These are phyloP conservation scores for Lacerta bilineata DNA, from an alignment of 2,797 vertebrate genomes.

Conservation along the genomic window DNA sequence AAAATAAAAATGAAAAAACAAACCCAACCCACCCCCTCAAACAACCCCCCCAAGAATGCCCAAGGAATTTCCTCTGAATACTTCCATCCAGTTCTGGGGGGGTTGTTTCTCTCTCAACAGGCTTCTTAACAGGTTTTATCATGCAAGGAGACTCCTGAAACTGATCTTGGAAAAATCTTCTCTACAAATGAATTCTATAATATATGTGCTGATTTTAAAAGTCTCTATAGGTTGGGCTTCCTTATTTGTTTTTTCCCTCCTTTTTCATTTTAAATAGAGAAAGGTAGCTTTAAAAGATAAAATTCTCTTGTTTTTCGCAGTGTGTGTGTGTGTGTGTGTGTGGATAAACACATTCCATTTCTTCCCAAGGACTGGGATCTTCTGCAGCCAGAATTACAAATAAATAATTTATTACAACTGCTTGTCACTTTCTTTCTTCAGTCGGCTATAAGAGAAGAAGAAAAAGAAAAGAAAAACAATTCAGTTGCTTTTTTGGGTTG, in stretches of 20 bases:
- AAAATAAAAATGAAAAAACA: constrained; percentile 61
- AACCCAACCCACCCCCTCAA: constrained; percentile 53
- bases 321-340: constrained; percentile 57
- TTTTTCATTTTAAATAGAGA: constrained; percentile 86
- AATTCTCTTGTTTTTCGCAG: constrained; percentile 78
- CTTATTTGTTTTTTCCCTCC: constrained; percentile 28
- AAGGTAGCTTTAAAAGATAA: constrained; percentile 86
- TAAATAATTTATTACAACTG: constrained; percentile 94
- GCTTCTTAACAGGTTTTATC: constrained; percentile 82
- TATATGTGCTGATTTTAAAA: constrained; percentile 81
- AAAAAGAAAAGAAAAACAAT: not conserved
- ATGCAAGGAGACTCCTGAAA: constrained; percentile 91
- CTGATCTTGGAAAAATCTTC: constrained; percentile 91
- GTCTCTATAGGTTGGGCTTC: constrained; percentile 81
- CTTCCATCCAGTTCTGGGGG: constrained; percentile 79
- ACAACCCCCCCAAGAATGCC: constrained; percentile 73
- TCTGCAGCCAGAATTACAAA: constrained; percentile 82
- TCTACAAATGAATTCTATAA: constrained; percentile 90
- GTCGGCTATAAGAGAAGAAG: constrained; percentile 87
- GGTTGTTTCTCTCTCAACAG: constrained; percentile 61
- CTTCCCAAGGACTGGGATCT: constrained; percentile 77
- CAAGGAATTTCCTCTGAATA: constrained; percentile 86
- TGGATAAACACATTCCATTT: constrained; percentile 81
- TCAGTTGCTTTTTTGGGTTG: not conserved
- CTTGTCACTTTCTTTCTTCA: constrained; percentile 99